These are phyloP conservation scores for Ctenomys sociabilis DNA, from an alignment of 2,113 vertebrate species.

Conservation along the genomic window DNA sequence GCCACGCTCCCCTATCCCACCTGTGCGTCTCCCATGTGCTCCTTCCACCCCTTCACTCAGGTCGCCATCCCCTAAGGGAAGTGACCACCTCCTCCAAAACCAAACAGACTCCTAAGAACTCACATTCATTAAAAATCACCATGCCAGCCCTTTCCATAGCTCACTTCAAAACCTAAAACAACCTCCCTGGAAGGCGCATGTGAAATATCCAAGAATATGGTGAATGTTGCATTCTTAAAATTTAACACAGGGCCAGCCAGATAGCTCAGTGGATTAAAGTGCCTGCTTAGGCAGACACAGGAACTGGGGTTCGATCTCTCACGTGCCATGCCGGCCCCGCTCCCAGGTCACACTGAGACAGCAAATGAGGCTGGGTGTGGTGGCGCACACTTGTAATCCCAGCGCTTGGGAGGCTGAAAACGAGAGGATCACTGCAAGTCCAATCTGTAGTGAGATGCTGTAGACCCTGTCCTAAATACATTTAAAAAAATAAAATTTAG, in stretches of 20 bases:
- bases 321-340: too few species aligned
- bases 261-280: too few species aligned
- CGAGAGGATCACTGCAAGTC: too few species aligned
- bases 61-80: neutral
- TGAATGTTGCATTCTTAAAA: neutral
- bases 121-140: neutral
- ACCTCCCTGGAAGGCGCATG: neutral
- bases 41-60: neutral
- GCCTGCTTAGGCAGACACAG: too few species aligned
- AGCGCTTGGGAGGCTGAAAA: too few species aligned
- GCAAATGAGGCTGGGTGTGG: too few species aligned
- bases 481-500: neutral
- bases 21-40: neutral
- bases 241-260: too few species aligned
- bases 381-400: too few species aligned
- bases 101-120: neutral
- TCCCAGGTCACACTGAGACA: too few species aligned
- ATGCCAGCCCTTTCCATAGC: neutral
- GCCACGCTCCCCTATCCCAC: neutral
- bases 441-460: too few species aligned
- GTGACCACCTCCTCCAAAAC: neutral
- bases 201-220: neutral
- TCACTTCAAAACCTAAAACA: slow-evolving; percentile 4
- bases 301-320: too few species aligned
- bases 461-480: too few species aligned